Percentiles rank a stretch among this genome's conserved stretches.
phyloP scores from a whole-genome alignment of 2,797 vertebrate genomes.

The Sebastes vulpes region DNA sequence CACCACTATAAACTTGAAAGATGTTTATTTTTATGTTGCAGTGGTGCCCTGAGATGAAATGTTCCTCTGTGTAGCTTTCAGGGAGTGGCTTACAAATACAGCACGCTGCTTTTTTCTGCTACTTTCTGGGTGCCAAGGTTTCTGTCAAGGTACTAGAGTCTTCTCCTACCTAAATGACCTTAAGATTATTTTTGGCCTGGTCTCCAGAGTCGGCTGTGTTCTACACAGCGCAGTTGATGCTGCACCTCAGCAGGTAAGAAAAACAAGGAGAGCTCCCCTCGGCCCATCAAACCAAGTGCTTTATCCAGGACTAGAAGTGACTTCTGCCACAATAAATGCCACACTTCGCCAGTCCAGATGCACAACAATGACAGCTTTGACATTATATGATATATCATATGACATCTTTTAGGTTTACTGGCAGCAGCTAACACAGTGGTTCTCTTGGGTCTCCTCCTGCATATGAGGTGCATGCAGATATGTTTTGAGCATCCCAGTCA shows the following conservation, averaged over 20 bases:
- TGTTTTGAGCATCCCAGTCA: constrained; percentile 20
- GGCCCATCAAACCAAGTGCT: constrained; percentile 9
- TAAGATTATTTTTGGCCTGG: constrained; percentile 32
- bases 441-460: neutral
- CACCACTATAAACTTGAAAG: constrained; percentile 23
- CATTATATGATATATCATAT: constrained; percentile 33
- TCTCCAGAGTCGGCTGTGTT: constrained; percentile 7
- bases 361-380: constrained; percentile 26
- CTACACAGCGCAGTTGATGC: constrained; percentile 2
- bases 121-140: constrained; percentile 17
- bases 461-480: constrained; percentile 14
- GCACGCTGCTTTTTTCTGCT: constrained; percentile 16
- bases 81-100: constrained; percentile 23
- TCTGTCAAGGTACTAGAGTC: constrained; percentile 6
- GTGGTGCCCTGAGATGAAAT: constrained; percentile 25
- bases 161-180: constrained; percentile 26
- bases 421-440: constrained; percentile 19
- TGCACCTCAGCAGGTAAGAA: constrained; percentile 8
- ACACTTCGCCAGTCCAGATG: constrained; percentile 7
- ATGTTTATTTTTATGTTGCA: constrained; percentile 33
- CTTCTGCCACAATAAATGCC: constrained; percentile 1
- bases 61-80: constrained; percentile 11
- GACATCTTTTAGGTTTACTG: constrained; percentile 46
- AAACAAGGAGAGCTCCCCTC: neutral
- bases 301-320: constrained; percentile 1